Percentiles rank a stretch among this genome's conserved stretches.
These are phyloP conservation scores for Megalopta genalis DNA, from an alignment of 1,140 invertebrate species.

Conservation along the genomic window DNA sequence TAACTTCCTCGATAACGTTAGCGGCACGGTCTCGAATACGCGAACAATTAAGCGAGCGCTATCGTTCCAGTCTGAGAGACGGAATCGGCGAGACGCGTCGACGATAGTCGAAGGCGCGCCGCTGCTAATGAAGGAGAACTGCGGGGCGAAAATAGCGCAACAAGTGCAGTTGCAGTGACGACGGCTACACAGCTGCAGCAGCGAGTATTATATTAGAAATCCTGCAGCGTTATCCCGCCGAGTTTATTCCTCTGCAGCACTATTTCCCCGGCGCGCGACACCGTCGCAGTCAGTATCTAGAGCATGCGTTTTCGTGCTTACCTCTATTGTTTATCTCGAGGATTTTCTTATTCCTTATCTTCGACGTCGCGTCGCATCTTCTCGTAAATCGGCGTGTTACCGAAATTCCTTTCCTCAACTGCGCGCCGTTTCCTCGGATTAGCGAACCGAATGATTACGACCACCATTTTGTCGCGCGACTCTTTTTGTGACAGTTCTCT, in stretches of 20 bases:
- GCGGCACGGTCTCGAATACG: too few species aligned
- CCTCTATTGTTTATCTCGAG: conserved; percentile 35
- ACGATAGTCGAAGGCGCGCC: conserved; percentile 26
- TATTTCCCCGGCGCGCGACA: conserved; percentile 19
- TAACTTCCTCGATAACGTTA: too few species aligned
- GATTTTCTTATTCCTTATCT: conserved; percentile 45
- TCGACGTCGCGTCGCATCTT: not conserved
- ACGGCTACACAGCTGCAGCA: conserved; percentile 37
- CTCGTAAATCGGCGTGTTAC: not conserved
- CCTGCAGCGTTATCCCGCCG: conserved; percentile 47
- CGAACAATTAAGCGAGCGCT: too few species aligned
- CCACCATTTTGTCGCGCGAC: too few species aligned
- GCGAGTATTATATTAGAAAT: conserved; percentile 53
- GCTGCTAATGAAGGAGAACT: conserved; percentile 54
- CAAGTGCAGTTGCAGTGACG: conserved; percentile 61
- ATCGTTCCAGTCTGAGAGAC: conserved; percentile 24
- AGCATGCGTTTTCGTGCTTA: conserved; percentile 3
- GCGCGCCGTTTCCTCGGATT: too few species aligned
- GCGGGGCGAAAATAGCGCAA: conserved; percentile 62
- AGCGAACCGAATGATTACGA: too few species aligned
- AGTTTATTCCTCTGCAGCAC: conserved; percentile 48
- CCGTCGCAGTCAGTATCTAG: not conserved
- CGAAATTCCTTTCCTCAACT: conserved; percentile 13
- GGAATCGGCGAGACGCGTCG: conserved; percentile 14
- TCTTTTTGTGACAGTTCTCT: too few species aligned